A percentile compares a stretch with the other conserved stretches of the same genome.
phyloP scores from a whole-genome alignment of 2,797 vertebrate species.

The Enteromius radiatus region DNA sequence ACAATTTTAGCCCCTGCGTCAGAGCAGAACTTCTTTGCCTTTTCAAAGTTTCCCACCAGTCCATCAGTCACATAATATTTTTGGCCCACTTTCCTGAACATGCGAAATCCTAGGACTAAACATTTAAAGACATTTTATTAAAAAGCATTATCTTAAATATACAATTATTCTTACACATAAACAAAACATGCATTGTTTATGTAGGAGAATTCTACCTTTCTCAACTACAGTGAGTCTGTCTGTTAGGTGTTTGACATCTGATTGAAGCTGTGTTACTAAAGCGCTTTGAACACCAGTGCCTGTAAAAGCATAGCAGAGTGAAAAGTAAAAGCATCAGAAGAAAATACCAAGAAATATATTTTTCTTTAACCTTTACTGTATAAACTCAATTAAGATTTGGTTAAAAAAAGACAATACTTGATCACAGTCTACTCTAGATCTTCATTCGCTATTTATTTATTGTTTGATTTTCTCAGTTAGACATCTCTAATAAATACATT shows the following conservation, averaged over 20 bases:
- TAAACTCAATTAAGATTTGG: neutral
- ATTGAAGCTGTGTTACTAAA: neutral
- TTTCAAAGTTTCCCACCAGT: neutral
- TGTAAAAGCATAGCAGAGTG: slow-evolving; percentile 9
- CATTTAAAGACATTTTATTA: neutral
- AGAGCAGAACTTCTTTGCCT: slow-evolving; percentile 25
- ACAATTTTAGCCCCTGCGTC: slow-evolving; percentile 19
- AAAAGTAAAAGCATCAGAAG: neutral
- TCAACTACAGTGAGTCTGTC: slow-evolving; percentile 22
- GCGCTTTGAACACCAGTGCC: neutral
- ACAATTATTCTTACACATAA: neutral
- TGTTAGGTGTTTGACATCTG: neutral
- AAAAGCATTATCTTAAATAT: neutral
- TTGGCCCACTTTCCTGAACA: slow-evolving; percentile 3
- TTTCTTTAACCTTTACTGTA: neutral
- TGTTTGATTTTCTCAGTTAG: neutral
- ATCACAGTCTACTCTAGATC: neutral
- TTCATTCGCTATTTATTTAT: neutral
- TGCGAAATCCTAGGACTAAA: slow-evolving; percentile 8
- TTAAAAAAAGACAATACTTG: neutral
- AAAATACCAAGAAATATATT: neutral
- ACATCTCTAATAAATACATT: neutral
- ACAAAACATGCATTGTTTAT: neutral
- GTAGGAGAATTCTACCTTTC: slow-evolving; percentile 15
- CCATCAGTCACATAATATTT: slow-evolving; percentile 41